phyloP scores from a whole-genome alignment of 2,113 vertebrate species.

The Pollachius pollachius region DNA sequence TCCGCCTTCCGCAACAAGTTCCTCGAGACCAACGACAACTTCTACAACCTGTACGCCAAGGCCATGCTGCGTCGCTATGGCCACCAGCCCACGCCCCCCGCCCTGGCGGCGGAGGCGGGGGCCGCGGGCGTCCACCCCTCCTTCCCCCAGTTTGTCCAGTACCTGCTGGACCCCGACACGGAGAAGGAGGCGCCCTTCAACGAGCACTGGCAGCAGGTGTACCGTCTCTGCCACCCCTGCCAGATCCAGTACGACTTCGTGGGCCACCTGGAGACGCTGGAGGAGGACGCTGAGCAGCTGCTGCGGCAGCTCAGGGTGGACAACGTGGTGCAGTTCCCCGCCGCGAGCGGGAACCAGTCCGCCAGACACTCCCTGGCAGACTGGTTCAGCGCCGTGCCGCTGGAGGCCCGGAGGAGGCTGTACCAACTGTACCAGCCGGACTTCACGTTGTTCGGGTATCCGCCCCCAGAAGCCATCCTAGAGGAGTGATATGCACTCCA shows the following conservation, averaged over 20 bases:
- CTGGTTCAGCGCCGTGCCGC: slow-evolving; percentile 88
- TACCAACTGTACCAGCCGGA: slow-evolving; percentile 94
- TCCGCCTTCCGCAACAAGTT: slow-evolving; percentile 97
- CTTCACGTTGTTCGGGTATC: slow-evolving; percentile 94
- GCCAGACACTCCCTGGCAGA: slow-evolving; percentile 88
- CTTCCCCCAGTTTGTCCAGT: slow-evolving; percentile 92
- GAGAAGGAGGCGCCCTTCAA: slow-evolving; percentile 90
- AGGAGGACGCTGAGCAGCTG: slow-evolving; percentile 87
- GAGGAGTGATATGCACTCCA: slow-evolving; percentile 69
- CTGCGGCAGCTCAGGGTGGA: slow-evolving; percentile 88
- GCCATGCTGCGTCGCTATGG: slow-evolving; percentile 86
- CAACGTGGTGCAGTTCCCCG: slow-evolving; percentile 86
- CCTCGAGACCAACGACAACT: slow-evolving; percentile 87
- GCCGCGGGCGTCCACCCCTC: slow-evolving; percentile 81
- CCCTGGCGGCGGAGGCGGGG: slow-evolving; percentile 84
- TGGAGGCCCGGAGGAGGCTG: slow-evolving; percentile 82
- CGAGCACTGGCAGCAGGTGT: slow-evolving; percentile 94
- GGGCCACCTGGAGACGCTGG: slow-evolving; percentile 91
- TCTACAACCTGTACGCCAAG: slow-evolving; percentile 86
- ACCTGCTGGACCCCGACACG: slow-evolving; percentile 90
- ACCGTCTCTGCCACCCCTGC: slow-evolving; percentile 94
- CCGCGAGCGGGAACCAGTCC: slow-evolving; percentile 85
- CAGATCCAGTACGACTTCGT: slow-evolving; percentile 98
- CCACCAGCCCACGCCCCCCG: slow-evolving; percentile 82
- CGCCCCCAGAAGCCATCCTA: slow-evolving; percentile 87